Evolutionary conservation across 2,797 vertebrate species (phyloP), one percentile per base, ranked within the genome.

Genomic region (Apogon hyalosoma): DNA sequence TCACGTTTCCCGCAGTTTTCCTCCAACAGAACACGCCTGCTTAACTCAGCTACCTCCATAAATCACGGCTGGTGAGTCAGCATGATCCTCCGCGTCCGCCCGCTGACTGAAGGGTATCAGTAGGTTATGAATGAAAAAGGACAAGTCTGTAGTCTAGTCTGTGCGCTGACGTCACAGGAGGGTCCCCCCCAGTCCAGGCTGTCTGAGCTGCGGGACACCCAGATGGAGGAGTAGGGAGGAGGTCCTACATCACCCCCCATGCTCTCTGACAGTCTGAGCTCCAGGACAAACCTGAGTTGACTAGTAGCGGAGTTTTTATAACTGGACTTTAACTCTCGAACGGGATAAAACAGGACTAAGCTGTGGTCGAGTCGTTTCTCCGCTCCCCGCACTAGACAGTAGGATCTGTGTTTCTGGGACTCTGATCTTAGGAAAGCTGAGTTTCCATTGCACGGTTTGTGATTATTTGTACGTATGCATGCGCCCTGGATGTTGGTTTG

Each of bases 221-320:
- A 84, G 89, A 86, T 85, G 80, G 82, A 87, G 83, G 79, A 89
- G 78, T 28, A 78, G 31, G 87, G 86, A 85, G 87, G 89, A 86
- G 85, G 79, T 87, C 60, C 83, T 80, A 62, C 74, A 80, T 88
- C 87, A 85, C 84, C 87, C 88, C 88, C 84, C 84, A 74, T 46
- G 84, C 83, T 48, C 71, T 13, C 78, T 88, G 89, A 88, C 88
- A 84, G 84, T 79, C 73, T 38, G 75, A 68, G 83, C 77, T 66
- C 19, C 73, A 16, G 76, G 73, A 82, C 36, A 61, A 83, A 86
- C 76, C 82, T 76, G 64, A 47, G 16, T 31, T 15, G 42, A 70
- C 64, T n/a, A 36, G 60, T 41, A 18, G 61, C 67, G 64, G 72
- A 84, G 31, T 82, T 76, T 11, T 53, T 41, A 79, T 80, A 77